Conservation (phyloP, 2,797 vertebrate species). For the Picus viridis region DNA sequence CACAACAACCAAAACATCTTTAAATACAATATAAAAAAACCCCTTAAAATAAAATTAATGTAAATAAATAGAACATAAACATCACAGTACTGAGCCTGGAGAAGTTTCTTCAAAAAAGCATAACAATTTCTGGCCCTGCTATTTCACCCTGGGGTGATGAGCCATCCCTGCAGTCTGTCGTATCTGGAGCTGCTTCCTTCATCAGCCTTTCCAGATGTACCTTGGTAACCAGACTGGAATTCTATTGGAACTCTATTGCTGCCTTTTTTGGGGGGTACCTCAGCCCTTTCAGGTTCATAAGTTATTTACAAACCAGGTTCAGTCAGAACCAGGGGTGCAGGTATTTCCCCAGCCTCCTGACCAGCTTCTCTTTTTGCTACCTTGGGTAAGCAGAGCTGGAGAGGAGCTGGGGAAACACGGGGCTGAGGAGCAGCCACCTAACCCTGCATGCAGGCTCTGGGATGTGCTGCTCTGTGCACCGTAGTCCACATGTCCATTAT, state of each 20-base stretch:
- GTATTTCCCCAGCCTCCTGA: neutral
- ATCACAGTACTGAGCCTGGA: conserved; percentile 16
- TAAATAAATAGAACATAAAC: conserved; percentile 58
- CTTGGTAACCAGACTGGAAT: neutral
- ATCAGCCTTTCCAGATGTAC: conserved; percentile 40
- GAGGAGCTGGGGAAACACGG: neutral
- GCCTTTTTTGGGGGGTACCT: neutral
- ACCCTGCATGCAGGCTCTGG: neutral
- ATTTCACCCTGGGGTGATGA: neutral
- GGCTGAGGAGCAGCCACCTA: accelerated
- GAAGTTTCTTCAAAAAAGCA: neutral
- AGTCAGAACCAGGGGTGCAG: neutral
- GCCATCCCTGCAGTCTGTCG: neutral
- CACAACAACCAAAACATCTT: neutral
- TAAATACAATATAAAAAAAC: conserved; percentile 10
- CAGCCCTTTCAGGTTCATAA: neutral
- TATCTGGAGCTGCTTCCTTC: conserved; percentile 14
- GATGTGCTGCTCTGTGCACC: neutral
- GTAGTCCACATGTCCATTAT: neutral
- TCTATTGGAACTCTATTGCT: neutral
- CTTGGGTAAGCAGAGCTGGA: neutral
- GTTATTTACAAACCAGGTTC: neutral
- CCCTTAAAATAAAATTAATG: neutral
- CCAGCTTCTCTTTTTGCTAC: neutral
- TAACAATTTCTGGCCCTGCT: neutral